These are phyloP conservation scores for Artemia sinica DNA, from an alignment of 2,888 invertebrate genomes.

Conservation along the genomic window DNA sequence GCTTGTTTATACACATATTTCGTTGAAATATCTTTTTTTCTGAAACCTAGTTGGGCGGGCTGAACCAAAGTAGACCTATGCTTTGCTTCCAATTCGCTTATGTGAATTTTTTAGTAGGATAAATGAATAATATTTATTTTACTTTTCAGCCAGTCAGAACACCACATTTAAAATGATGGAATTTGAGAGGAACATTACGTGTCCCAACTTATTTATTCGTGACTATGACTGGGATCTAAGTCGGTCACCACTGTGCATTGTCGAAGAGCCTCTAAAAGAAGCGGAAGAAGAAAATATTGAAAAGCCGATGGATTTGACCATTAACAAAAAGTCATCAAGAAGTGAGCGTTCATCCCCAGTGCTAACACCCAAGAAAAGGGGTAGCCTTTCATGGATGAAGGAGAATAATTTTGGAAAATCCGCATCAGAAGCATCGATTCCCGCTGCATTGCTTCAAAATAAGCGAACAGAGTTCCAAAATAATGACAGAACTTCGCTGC, in stretches of 20 bases:
- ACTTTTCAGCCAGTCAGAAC: too few species aligned
- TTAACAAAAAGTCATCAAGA: neutral
- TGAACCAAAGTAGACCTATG: too few species aligned
- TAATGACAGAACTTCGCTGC: neutral
- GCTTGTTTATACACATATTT: too few species aligned
- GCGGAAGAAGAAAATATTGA: neutral
- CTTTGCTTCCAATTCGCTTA: too few species aligned
- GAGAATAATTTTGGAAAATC: neutral
- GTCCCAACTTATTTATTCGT: neutral
- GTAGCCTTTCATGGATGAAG: constrained; percentile 11
- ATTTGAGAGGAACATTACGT: neutral
- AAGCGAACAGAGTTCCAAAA: neutral
- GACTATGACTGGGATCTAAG: neutral
- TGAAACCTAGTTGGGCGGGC: too few species aligned
- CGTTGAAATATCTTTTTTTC: too few species aligned
- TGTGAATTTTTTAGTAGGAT: too few species aligned
- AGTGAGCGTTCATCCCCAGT: constrained; percentile 3
- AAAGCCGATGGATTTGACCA: constrained; percentile 8
- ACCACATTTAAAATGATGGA: neutral
- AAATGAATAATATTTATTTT: too few species aligned
- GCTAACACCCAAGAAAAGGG: constrained; percentile 3
- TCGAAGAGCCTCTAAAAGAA: neutral
- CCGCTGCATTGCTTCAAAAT: neutral
- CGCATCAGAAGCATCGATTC: neutral
- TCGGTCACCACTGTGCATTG: constrained; percentile 9